Evolutionary conservation across 2,113 vertebrate species (phyloP).

Genomic region (Cryptomyrus ogoouensis): DNA sequence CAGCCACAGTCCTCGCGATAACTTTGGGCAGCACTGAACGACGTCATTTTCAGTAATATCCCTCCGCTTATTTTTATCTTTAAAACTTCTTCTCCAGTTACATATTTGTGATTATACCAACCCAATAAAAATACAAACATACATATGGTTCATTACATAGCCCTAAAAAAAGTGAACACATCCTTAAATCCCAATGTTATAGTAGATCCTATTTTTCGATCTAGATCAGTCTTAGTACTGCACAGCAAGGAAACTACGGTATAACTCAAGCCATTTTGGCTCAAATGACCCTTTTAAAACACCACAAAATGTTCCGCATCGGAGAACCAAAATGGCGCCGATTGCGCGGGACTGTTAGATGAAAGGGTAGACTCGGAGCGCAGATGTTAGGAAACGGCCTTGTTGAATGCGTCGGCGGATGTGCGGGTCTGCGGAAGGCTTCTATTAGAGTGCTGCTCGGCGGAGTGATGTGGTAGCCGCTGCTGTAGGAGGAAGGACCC

Average conservation of each 20-base stretch:
- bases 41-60: conserved; percentile 28
- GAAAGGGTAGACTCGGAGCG: conserved; percentile 10
- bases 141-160: neutral
- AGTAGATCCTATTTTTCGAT: neutral
- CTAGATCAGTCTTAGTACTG: neutral
- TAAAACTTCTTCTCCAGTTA: conserved; percentile 29
- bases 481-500: conserved; percentile 70
- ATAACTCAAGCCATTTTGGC: conserved; percentile 45
- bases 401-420: conserved; percentile 24
- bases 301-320: neutral
- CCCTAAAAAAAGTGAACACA: neutral
- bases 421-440: conserved; percentile 50
- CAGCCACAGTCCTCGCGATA: conserved; percentile 28
- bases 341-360: conserved; percentile 33
- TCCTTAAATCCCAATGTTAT: neutral
- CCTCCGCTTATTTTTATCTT: conserved; percentile 29
- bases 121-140: neutral
- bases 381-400: neutral
- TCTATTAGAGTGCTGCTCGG: conserved; percentile 32
- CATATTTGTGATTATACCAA: conserved; percentile 9
- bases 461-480: conserved; percentile 66
- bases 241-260: neutral
- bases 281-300: conserved; percentile 2
- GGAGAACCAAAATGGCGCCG: conserved; percentile 40
- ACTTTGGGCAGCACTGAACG: neutral